phyloP scores from a whole-genome alignment of 2,888 invertebrate genomes.

The Spicauda simplicius region DNA sequence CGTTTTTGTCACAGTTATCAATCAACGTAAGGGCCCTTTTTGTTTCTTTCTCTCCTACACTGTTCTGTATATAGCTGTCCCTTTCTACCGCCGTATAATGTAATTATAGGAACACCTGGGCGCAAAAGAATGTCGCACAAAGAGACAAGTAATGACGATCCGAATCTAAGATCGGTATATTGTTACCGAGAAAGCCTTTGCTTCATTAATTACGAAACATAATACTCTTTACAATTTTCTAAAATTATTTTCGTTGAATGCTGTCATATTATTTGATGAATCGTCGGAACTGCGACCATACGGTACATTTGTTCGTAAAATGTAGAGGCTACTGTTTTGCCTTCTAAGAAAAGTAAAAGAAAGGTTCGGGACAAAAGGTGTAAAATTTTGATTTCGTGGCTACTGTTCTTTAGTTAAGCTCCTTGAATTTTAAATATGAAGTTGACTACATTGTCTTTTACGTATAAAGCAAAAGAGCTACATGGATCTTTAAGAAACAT shows the following conservation, averaged over 20 bases:
- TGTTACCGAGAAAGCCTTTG: constrained; percentile 82
- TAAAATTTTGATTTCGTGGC: constrained; percentile 24
- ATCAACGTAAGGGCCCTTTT: constrained; percentile 77
- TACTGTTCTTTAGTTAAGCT: constrained; percentile 15
- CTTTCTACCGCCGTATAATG: constrained; percentile 66
- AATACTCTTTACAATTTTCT: constrained; percentile 78
- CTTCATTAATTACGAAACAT: constrained; percentile 85
- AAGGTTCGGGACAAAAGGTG: constrained; percentile 25
- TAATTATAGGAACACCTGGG: constrained; percentile 85
- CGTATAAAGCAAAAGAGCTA: not conserved
- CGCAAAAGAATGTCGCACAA: constrained; percentile 85
- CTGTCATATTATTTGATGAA: constrained; percentile 81
- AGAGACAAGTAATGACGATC: constrained; percentile 82
- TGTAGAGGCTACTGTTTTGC: constrained; percentile 44
- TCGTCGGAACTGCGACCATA: constrained; percentile 57
- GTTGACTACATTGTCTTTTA: not conserved
- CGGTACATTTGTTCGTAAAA: constrained; percentile 39
- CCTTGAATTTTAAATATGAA: not conserved
- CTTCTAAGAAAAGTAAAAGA: constrained; percentile 41
- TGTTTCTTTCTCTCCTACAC: constrained; percentile 55
- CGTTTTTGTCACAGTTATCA: constrained; percentile 86
- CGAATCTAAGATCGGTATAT: constrained; percentile 82
- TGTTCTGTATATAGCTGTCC: constrained; percentile 56
- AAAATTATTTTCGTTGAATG: constrained; percentile 76
- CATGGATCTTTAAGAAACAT: too few relatives aligned